A percentile compares a stretch with the other conserved stretches of the same genome.
These are phyloP conservation scores for Passerculus sandwichensis DNA, from an alignment of 2,797 vertebrate genomes.

Conservation along the genomic window DNA sequence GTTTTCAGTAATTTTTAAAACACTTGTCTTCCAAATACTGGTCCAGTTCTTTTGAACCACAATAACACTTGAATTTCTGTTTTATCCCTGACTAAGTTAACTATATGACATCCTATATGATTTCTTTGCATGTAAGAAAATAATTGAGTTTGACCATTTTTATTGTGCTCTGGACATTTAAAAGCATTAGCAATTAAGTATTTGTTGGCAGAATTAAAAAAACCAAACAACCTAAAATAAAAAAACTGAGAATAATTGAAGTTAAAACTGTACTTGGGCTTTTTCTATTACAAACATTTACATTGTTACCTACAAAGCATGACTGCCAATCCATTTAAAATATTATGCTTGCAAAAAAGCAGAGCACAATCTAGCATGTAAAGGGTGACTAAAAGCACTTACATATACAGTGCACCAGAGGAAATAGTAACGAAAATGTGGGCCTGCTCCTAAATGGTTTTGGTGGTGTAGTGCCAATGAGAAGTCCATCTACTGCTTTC, in stretches of 20 bases:
- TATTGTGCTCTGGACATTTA: background rate
- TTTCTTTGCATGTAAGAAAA: background rate
- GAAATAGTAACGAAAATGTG: background rate
- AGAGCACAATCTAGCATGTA: background rate
- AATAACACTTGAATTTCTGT: background rate
- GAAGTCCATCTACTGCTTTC: background rate
- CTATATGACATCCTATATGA: background rate
- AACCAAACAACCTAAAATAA: background rate
- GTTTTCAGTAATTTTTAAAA: background rate
- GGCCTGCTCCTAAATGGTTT: background rate
- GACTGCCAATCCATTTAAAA: background rate
- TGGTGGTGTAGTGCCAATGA: background rate
- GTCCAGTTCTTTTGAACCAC: background rate
- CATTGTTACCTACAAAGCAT: background rate
- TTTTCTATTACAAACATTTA: background rate
- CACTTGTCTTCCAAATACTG: background rate
- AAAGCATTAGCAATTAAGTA: background rate
- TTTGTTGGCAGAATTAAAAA: background rate
- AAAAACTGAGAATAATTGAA: background rate
- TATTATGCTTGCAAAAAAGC: background rate
- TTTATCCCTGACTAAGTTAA: background rate
- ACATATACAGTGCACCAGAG: fast-evolving
- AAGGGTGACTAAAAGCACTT: background rate
- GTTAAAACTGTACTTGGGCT: background rate
- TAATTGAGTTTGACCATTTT: background rate